Base-by-base conservation (phyloP, 2,888 invertebrate genomes). In the Zootermopsis nevadensis region DNA sequence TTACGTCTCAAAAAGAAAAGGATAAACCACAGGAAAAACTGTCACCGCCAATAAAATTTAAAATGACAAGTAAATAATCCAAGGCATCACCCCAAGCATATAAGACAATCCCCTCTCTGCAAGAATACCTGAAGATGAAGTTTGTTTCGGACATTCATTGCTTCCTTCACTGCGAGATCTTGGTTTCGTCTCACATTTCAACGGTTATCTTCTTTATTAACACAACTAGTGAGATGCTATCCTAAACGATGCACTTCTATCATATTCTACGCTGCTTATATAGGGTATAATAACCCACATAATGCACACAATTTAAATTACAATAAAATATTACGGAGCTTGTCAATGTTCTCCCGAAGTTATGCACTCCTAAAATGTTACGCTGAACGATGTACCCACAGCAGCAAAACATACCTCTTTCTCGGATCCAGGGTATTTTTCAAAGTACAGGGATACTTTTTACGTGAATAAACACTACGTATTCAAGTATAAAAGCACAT, bases 331-430 rank as follows among this genome's bases (percentile, higher is more conserved):
- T 60, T 31, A 66, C 79, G 79, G 79, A 79, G 66, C 79, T 79
- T 79, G 79, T 79, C 79, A 79, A 66, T 55, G 74, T 74, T 74
- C 79, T 79, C 79, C 24, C 79, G 60, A 79, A 79, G 79, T 79
- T 79, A 79, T 79, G 79, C 79, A 79, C 67, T 80, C 72, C 83
- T 69, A 79, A 83, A 79, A 79, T 83, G 83, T 72, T 80, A 67
- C 72, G 69, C 33, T 77, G 53, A 84, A 79, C 82, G 42, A 77
- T 42, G 69, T 55, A 72, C 60, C 38, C 82, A 82, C 48, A 35
- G 55, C 60, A 55, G n/a, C 35, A 48, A 83, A 82, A 80, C 83
- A 69, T 83, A 85, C 85, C 85, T 84, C 83, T 84, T 81, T 83
- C 69, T 84, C 81, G 77, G 74, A 82, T 84, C 85, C 84, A 83